These are phyloP conservation scores for Drosophila lutescens DNA, from an alignment of 2,888 invertebrate genomes.

Conservation along the genomic window DNA sequence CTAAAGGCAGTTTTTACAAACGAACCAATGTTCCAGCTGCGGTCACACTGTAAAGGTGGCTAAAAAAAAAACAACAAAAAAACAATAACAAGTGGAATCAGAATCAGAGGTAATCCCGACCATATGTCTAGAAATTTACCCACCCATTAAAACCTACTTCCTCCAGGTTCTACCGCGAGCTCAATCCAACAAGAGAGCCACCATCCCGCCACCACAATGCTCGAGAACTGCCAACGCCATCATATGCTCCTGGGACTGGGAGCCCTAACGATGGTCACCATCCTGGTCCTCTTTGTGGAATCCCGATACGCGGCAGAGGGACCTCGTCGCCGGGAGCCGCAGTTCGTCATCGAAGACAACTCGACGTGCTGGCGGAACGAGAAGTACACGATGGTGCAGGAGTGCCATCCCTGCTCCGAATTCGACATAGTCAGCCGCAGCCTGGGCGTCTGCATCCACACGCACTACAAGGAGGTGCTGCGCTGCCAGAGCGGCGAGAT, in stretches of 20 bases:
- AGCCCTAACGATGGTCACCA: conserved; percentile 91
- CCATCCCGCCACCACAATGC: conserved; percentile 85
- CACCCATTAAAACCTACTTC: background rate
- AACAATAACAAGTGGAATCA: background rate
- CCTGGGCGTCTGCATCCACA: conserved; percentile 92
- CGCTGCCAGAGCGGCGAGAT: conserved; percentile 92
- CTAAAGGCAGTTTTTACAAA: background rate
- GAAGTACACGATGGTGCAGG: conserved; percentile 88
- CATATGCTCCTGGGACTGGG: conserved; percentile 93
- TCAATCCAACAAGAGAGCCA: too few species aligned
- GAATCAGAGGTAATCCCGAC: background rate
- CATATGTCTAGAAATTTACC: background rate
- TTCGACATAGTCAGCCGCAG: conserved; percentile 93
- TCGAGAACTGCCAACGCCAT: conserved; percentile 93
- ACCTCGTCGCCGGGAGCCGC: conserved; percentile 74
- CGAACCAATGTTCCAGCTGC: background rate
- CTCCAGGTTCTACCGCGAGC: background rate
- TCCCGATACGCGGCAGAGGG: conserved; percentile 85
- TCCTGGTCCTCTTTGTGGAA: conserved; percentile 92
- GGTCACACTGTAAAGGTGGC: background rate
- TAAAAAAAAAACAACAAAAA: background rate
- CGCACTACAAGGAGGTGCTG: conserved; percentile 92
- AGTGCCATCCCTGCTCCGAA: conserved; percentile 94
- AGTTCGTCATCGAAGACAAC: conserved; percentile 90
- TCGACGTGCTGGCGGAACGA: conserved; percentile 91